A percentile compares a stretch with the other conserved stretches of the same genome.
phyloP scores from a whole-genome alignment of 2,888 invertebrate genomes.

The Platycnemis pennipes region DNA sequence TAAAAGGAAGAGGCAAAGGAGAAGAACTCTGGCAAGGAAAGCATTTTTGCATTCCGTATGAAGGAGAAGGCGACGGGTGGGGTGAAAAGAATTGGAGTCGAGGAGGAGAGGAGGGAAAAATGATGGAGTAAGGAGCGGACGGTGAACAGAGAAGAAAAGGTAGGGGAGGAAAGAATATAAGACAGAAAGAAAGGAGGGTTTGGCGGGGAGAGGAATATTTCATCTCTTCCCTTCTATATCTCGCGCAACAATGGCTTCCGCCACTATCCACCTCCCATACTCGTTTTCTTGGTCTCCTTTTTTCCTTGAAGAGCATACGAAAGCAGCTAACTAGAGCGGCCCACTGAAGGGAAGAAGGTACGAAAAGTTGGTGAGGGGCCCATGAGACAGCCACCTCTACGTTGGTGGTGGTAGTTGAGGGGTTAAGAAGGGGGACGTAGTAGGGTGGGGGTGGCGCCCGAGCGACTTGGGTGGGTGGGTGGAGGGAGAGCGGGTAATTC shows the following conservation, averaged over 20 bases:
- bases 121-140: background rate
- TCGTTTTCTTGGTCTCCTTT: background rate
- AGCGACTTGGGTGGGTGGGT: background rate
- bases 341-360: background rate
- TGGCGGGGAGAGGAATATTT: background rate
- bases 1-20: slow-evolving; percentile 9
- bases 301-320: background rate
- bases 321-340: background rate
- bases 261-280: background rate
- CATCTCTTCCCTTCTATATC: background rate
- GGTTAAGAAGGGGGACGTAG: no score
- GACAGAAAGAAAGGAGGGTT: background rate
- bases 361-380: background rate
- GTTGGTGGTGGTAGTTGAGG: background rate
- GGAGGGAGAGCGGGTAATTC: slow-evolving; percentile 8
- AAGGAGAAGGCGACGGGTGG: background rate
- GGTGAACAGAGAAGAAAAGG: background rate
- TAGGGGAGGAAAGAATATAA: background rate
- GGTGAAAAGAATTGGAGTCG: background rate
- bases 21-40: slow-evolving; percentile 3
- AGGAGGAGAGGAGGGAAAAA: background rate
- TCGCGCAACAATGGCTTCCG: background rate
- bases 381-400: background rate
- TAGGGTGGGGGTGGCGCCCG: background rate
- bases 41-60: background rate